Percentiles rank a stretch among this genome's conserved stretches.
These are phyloP conservation scores for Neomonachus schauinslandi DNA, from an alignment of 2,113 vertebrate species.

Conservation along the genomic window DNA sequence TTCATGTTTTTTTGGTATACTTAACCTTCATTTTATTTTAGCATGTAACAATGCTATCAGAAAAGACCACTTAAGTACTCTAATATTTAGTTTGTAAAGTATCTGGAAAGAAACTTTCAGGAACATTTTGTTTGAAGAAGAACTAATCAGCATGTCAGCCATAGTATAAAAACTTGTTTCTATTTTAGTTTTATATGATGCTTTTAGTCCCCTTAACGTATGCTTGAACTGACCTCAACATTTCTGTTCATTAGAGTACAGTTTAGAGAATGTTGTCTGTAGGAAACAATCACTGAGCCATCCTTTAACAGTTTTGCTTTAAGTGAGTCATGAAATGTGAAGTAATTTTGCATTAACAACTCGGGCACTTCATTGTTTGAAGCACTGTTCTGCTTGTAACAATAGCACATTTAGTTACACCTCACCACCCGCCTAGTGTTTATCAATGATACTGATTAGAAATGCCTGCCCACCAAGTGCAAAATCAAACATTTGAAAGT, in stretches of 20 bases:
- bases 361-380: neutral
- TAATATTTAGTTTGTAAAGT: slow-evolving; percentile 47
- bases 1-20: neutral
- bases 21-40: slow-evolving; percentile 28
- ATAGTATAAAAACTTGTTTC: neutral
- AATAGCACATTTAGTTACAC: neutral
- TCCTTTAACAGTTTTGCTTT: slow-evolving; percentile 26
- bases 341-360: neutral
- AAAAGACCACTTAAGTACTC: neutral
- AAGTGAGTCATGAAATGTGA: neutral
- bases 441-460: slow-evolving; percentile 9
- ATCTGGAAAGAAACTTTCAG: slow-evolving; percentile 14
- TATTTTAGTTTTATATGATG: slow-evolving; percentile 3
- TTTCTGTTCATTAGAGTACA: neutral
- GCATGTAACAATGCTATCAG: neutral
- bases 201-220: neutral
- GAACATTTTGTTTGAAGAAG: neutral
- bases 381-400: neutral
- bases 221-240: neutral
- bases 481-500: slow-evolving; percentile 52
- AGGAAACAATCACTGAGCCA: neutral
- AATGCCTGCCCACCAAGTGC: neutral
- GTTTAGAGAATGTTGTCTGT: neutral
- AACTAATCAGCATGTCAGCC: neutral
- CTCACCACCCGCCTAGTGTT: neutral